Evolutionary conservation across 1,140 invertebrate species (phyloP).

Genomic region (Bombus pascuorum): DNA sequence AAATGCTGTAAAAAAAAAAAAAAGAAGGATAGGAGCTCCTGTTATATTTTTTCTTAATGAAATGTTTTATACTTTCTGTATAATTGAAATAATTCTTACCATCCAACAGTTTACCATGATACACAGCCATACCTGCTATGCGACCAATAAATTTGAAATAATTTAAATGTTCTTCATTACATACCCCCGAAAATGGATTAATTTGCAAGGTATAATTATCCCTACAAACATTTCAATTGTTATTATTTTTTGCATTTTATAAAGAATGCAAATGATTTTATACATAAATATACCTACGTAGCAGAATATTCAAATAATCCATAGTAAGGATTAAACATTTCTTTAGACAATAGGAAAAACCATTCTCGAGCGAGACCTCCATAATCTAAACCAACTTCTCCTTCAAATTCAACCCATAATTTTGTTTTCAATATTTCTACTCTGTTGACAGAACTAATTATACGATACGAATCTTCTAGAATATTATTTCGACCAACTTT

Average conservation of each 20-base stretch:
- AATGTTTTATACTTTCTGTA: conserved; percentile 1
- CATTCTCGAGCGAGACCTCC: conserved; percentile 98
- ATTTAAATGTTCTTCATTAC: conserved; percentile 98
- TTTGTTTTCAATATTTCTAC: conserved; percentile 97
- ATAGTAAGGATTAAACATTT: conserved; percentile 99
- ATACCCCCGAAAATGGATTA: conserved; percentile 97
- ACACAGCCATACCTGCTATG: conserved; percentile 99
- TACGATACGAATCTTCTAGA: conserved; percentile 97
- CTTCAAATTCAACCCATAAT: conserved; percentile 99
- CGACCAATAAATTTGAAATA: conserved; percentile 99
- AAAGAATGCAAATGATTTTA: conserved; percentile 15
- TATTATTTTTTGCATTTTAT: conserved; percentile 10
- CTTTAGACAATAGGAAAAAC: conserved; percentile 99
- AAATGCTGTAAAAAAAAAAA: conserved; percentile 88
- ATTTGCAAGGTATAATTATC: conserved; percentile 99
- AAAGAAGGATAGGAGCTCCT: background rate
- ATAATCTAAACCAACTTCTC: conserved; percentile 98
- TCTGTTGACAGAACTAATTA: conserved; percentile 92
- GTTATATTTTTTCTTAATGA: background rate
- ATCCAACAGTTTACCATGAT: conserved; percentile 98
- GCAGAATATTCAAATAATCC: conserved; percentile 99
- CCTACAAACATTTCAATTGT: conserved; percentile 82
- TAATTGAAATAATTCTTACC: conserved; percentile 84
- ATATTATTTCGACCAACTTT: conserved; percentile 95
- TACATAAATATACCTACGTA: conserved; percentile 83